Conservation (phyloP, 2,797 vertebrate genomes). For the Falco biarmicus region DNA sequence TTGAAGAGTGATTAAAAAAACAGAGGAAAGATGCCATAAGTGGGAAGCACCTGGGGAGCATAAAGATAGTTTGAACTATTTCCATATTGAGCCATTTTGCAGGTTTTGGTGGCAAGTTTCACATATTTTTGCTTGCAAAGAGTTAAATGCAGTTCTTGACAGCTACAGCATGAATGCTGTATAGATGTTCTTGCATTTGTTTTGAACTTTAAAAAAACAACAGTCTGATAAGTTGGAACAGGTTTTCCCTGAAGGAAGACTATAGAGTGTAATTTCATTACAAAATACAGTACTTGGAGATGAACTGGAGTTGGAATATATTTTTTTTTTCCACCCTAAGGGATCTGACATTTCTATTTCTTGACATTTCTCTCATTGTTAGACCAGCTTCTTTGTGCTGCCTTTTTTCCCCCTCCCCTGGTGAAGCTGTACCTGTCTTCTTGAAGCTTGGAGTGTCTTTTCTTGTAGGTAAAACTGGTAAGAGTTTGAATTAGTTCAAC, state of each 20-base stretch:
- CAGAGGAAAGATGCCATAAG: background rate
- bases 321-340: slow-evolving; percentile 19
- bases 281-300: slow-evolving; percentile 41
- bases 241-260: slow-evolving; percentile 16
- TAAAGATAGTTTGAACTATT: background rate
- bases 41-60: background rate
- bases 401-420: background rate
- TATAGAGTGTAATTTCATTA: slow-evolving; percentile 64
- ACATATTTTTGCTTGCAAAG: background rate
- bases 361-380: slow-evolving; percentile 71
- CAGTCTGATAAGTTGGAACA: slow-evolving; percentile 64
- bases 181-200: slow-evolving; percentile 50
- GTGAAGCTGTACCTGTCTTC: slow-evolving; percentile 47
- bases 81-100: background rate
- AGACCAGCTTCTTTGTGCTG: slow-evolving; percentile 39
- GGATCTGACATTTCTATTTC: slow-evolving; percentile 76
- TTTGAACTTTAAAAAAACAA: slow-evolving; percentile 66
- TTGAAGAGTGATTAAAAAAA: background rate
- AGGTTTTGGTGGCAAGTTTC: background rate
- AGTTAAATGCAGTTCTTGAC: slow-evolving; percentile 46
- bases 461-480: slow-evolving; percentile 52
- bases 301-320: slow-evolving; percentile 33
- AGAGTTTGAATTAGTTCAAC: slow-evolving; percentile 60
- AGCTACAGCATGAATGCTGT: background rate
- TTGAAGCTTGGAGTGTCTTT: slow-evolving; percentile 49